Base-by-base conservation (phyloP, 2,113 vertebrate species). In the Salvelinus alpinus region DNA sequence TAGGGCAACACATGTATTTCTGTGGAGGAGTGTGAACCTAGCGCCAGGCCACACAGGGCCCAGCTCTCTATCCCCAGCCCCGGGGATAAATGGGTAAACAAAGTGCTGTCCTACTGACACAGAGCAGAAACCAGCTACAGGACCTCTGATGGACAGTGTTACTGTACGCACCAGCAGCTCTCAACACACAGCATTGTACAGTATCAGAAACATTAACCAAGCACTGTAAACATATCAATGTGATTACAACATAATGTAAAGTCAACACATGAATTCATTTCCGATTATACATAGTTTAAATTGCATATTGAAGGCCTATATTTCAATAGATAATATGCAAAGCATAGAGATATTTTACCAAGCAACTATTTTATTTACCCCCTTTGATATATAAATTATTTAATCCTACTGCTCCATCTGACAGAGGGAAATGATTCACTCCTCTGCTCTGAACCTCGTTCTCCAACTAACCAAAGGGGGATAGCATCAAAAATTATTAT, bases 1-100 rank as follows among this genome's bases (percentile, higher is more conserved):
- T 62, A 79, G 75, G 75, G 84, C 79, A 65, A 60, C 72, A 77
- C 77, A 18, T 25, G 78, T 87, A 81, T 87, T 86, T 85, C 64
- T 85, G 82, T 71, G 78, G 71, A 16, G 51, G 16, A 54, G 51
- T 18, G 51, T 54, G 68, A 69, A 71, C 64, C 38, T 11, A 44
- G 38, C 11, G 0, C 38, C 38, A 75, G 82, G 71, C 78, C 77
- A 71, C 72, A 69, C 69, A 67, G 60, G 60, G 73, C 48, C 65
- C 78, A 80, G 69, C 59, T 77, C 74, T 68, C 38, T 44, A 44
- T 44, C 2, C 9, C 9, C 38, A 72, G 47, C 78, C 79, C 77
- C 77, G 80, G 81, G 80, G 78, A 77, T 72, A 14, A 70, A 69
- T 73, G 73, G 73, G 78, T 73, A 77, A 85, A 87, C 77, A 84